Percentiles rank a stretch among this genome's conserved stretches.
These are phyloP conservation scores for Samia ricini DNA, from an alignment of 1,140 invertebrate species.

Conservation along the genomic window DNA sequence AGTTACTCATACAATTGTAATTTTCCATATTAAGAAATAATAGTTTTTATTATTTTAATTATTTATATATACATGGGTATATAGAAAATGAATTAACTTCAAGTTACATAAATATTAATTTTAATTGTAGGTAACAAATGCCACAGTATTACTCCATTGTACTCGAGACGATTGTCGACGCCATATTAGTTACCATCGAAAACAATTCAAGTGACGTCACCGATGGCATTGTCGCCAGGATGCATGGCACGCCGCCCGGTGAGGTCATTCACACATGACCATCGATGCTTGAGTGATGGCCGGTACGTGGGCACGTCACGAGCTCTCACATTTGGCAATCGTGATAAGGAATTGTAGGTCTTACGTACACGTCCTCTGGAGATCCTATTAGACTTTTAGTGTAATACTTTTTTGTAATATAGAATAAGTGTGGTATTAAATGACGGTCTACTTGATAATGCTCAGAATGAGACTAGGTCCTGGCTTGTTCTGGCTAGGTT, in stretches of 20 bases:
- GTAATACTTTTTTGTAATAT: too few relatives aligned
- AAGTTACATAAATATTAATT: neutral
- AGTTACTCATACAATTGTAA: too few relatives aligned
- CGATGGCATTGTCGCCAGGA: slow-evolving; percentile 30
- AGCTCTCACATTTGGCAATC: slow-evolving; percentile 30
- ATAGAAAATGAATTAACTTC: too few relatives aligned
- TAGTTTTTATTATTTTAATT: too few relatives aligned
- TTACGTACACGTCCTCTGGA: too few relatives aligned
- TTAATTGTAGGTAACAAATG: neutral
- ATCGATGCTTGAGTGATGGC: slow-evolving; percentile 35
- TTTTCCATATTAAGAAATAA: too few relatives aligned
- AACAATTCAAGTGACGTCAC: slow-evolving; percentile 33
- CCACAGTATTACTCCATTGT: neutral
- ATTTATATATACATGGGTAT: too few relatives aligned
- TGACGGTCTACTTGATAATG: too few relatives aligned
- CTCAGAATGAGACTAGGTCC: too few relatives aligned
- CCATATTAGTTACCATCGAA: neutral
- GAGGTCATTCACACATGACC: slow-evolving; percentile 34
- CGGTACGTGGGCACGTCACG: slow-evolving; percentile 31
- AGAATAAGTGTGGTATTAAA: too few relatives aligned
- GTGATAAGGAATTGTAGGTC: slow-evolving; percentile 19
- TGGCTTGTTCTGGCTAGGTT: too few relatives aligned
- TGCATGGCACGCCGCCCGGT: slow-evolving; percentile 24
- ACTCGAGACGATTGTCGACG: neutral
- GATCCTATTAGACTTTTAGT: too few relatives aligned